A percentile compares a stretch with the other conserved stretches of the same genome.
Conservation (phyloP, 2,113 vertebrate genomes). For the Protobothrops mucrosquamatus region DNA sequence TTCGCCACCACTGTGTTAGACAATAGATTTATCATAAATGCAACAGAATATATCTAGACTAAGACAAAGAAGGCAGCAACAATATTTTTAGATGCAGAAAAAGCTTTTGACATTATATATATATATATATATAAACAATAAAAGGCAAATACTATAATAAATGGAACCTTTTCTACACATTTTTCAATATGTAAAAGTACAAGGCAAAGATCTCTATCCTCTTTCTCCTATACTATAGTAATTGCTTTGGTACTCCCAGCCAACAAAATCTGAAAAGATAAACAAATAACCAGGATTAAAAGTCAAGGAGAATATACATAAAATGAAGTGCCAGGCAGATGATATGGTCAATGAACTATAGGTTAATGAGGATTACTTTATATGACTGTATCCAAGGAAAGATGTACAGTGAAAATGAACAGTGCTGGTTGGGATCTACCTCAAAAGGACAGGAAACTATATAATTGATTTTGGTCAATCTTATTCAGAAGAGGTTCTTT, state of each 20-base stretch:
- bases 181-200: neutral
- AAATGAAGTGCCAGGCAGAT: neutral
- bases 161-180: neutral
- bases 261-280: neutral
- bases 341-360: neutral
- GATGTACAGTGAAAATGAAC: neutral
- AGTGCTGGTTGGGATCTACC: neutral
- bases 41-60: neutral
- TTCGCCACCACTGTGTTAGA: neutral
- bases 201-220: neutral
- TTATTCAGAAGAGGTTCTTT: neutral
- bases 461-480: neutral
- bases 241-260: neutral
- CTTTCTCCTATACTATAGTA: neutral
- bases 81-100: neutral
- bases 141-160: neutral
- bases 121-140: too few relatives aligned
- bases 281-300: neutral
- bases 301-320: neutral
- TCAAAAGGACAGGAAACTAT: neutral
- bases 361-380: neutral
- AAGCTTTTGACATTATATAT: neutral
- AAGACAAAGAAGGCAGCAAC: neutral
- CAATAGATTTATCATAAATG: neutral
- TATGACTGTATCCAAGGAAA: neutral